These are phyloP conservation scores for Musca vetustissima DNA, from an alignment of 1,140 invertebrate species.

Conservation along the genomic window DNA sequence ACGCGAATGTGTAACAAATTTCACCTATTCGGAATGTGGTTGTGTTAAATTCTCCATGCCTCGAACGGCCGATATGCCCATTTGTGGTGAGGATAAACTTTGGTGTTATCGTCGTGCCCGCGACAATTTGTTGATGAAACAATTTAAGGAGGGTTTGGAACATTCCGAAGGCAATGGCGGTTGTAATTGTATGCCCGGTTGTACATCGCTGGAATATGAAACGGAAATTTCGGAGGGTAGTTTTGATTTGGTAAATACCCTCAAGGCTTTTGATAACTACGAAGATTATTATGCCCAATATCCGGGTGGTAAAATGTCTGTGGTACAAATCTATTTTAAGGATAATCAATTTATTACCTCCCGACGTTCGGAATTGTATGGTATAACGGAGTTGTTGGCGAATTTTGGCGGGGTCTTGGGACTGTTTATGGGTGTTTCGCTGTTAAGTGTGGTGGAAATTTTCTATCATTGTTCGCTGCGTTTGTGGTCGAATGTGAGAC, in stretches of 20 bases:
- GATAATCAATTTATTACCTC: slow-evolving; percentile 60
- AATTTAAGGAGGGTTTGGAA: slow-evolving; percentile 56
- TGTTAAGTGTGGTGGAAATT: slow-evolving; percentile 66
- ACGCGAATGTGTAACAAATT: slow-evolving; percentile 75
- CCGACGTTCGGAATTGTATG: slow-evolving; percentile 60
- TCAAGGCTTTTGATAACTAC: slow-evolving; percentile 51
- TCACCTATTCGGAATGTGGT: slow-evolving; percentile 60
- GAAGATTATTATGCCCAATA: slow-evolving; percentile 42
- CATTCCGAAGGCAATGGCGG: slow-evolving; percentile 44
- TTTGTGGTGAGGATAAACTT: slow-evolving; percentile 61
- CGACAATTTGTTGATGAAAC: slow-evolving; percentile 60
- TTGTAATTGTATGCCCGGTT: slow-evolving; percentile 69
- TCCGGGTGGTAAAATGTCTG: slow-evolving; percentile 53
- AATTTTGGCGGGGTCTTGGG: slow-evolving; percentile 62
- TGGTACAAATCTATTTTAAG: slow-evolving; percentile 59
- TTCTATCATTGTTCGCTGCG: slow-evolving; percentile 62
- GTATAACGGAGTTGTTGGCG: slow-evolving; percentile 61
- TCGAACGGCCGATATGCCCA: slow-evolving; percentile 59
- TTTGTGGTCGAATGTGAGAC: slow-evolving; percentile 43
- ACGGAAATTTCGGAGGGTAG: slow-evolving; percentile 69
- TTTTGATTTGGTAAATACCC: slow-evolving; percentile 61
- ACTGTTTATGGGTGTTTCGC: slow-evolving; percentile 65
- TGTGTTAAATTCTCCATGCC: slow-evolving; percentile 63
- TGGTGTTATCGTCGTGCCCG: slow-evolving; percentile 57
- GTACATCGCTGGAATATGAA: slow-evolving; percentile 68